Conservation (phyloP, 2,888 invertebrate species). For the Microctonus aethiopoides region DNA sequence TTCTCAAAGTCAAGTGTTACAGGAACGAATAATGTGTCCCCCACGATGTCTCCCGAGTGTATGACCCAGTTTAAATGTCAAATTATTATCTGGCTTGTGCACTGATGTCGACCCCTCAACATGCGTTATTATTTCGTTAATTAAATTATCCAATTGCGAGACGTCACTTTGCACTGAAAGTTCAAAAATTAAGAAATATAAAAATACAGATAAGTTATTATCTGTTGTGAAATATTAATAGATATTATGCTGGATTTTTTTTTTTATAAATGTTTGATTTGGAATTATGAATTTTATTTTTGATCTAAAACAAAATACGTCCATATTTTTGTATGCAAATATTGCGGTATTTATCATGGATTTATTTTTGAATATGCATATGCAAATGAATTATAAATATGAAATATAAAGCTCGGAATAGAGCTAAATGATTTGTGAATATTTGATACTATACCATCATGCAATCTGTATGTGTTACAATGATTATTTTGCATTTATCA, state of each 20-base stretch:
- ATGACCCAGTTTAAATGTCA: not conserved
- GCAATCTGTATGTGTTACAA: not conserved
- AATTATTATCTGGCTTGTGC: not conserved
- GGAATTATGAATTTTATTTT: too few relatives aligned
- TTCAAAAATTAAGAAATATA: not conserved
- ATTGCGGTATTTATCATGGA: not conserved
- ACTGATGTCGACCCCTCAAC: not conserved
- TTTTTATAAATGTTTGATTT: too few relatives aligned
- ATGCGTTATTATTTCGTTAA: not conserved
- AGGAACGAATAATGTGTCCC: constrained; percentile 22
- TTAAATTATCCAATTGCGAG: not conserved
- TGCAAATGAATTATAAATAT: not conserved
- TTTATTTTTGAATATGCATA: not conserved
- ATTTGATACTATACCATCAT: not conserved
- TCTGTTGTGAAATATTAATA: not conserved
- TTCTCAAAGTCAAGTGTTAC: constrained; percentile 35
- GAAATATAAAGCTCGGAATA: not conserved
- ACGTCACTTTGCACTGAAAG: constrained; percentile 10
- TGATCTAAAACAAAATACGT: not conserved
- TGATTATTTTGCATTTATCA: not conserved
- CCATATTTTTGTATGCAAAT: not conserved
- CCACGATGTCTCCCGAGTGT: not conserved
- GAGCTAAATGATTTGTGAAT: not conserved
- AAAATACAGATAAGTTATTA: not conserved
- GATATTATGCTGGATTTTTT: too few relatives aligned